These are phyloP conservation scores for Eunapius fragilis DNA, from an alignment of 37 sponge, comb jelly and placozoan genomes.

Conservation along the genomic window DNA sequence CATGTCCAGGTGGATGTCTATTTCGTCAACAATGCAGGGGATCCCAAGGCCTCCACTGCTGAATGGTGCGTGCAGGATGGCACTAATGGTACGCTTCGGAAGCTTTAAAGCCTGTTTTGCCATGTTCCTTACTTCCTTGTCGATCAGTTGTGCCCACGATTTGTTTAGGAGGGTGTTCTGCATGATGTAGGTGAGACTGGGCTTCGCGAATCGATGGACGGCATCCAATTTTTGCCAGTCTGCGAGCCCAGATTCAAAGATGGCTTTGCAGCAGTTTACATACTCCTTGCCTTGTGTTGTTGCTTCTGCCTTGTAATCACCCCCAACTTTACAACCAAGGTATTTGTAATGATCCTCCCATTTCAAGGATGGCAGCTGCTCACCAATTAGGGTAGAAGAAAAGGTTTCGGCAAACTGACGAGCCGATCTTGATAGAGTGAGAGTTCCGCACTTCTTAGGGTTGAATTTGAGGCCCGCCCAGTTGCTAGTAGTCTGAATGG, in stretches of 20 bases:
- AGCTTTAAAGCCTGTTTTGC: conserved; percentile 10
- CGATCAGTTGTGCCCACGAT: too few relatives aligned
- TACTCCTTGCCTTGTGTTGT: not conserved
- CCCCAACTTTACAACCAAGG: conserved; percentile 14
- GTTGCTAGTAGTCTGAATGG: too few relatives aligned
- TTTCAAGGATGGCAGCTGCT: not conserved
- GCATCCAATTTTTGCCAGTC: conserved; percentile 69
- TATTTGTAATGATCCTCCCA: conserved; percentile 31
- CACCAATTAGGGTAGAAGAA: not conserved
- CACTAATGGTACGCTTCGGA: conserved; percentile 5
- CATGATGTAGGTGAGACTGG: too few relatives aligned
- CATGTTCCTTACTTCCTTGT: not conserved
- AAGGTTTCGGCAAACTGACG: not conserved
- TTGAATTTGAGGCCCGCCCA: conserved; percentile 37
- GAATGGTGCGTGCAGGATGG: conserved; percentile 20
- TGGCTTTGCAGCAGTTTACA: not conserved
- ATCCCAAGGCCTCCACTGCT: conserved; percentile 38
- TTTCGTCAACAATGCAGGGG: conserved; percentile 6
- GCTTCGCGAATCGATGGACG: too few relatives aligned
- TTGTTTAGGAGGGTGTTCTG: too few relatives aligned
- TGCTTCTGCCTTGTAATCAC: not conserved
- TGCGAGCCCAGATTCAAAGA: not conserved
- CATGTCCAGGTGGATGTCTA: not conserved
- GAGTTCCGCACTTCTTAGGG: conserved; percentile 21
- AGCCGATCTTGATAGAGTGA: not conserved